phyloP scores from a whole-genome alignment of 1,140 invertebrate species.

The Drosophila insularis region DNA sequence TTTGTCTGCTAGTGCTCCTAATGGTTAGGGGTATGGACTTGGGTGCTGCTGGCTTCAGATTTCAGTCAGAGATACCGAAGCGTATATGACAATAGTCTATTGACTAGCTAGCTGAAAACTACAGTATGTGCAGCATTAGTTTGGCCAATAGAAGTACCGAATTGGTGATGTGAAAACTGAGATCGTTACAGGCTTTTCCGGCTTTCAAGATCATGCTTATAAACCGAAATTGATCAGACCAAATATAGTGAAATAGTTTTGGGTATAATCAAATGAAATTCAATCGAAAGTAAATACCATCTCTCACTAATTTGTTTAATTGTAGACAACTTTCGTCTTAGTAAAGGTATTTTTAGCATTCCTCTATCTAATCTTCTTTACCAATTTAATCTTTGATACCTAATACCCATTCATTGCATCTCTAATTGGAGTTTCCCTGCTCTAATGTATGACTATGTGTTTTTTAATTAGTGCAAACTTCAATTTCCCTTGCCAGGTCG shows the following conservation, averaged over 20 bases:
- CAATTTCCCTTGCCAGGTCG: conserved; percentile 4
- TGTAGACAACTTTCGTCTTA: too few relatives aligned
- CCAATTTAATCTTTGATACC: too few relatives aligned
- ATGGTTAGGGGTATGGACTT: neutral
- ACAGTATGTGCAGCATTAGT: conserved; percentile 39
- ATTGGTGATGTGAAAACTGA: neutral
- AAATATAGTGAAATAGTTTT: too few relatives aligned
- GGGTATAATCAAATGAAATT: too few relatives aligned
- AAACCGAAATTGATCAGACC: too few relatives aligned
- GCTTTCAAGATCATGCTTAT: too few relatives aligned
- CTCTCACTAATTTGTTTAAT: too few relatives aligned
- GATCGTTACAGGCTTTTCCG: too few relatives aligned
- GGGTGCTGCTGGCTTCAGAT: conserved; percentile 23
- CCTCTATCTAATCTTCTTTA: neutral
- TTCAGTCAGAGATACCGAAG: conserved; percentile 42
- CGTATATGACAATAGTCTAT: conserved; percentile 22
- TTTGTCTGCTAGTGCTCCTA: conserved; percentile 18
- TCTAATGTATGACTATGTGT: conserved; percentile 30
- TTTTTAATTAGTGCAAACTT: conserved; percentile 62
- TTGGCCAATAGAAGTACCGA: neutral
- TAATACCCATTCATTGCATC: neutral
- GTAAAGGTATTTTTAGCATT: neutral
- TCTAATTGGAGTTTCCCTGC: conserved; percentile 14
- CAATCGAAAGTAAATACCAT: too few relatives aligned
- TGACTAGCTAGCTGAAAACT: conserved; percentile 39